Conservation (phyloP, 2,113 vertebrate genomes). For the Phalacrocorax carbo region DNA sequence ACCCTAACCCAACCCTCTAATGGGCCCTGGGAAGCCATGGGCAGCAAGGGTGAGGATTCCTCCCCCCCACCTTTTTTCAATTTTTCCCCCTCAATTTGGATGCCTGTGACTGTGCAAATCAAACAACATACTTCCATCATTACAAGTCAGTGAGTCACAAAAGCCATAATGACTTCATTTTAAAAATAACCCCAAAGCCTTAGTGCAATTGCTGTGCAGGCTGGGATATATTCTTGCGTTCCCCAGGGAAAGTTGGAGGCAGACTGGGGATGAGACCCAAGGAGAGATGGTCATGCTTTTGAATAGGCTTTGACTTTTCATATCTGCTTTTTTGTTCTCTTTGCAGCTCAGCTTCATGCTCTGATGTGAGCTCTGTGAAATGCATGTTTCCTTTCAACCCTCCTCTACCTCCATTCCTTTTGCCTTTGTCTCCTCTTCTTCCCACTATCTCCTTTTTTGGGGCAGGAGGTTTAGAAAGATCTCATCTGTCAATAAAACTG, state of each 20-base stretch:
- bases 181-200: conserved; percentile 46
- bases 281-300: not conserved
- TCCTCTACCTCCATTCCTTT: not conserved
- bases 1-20: not conserved
- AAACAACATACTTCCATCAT: conserved; percentile 19
- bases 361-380: not conserved
- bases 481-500: not conserved
- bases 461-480: not conserved
- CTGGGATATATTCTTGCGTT: not conserved
- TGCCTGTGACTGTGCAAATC: not conserved
- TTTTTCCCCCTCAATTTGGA: not conserved
- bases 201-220: not conserved
- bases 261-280: not conserved
- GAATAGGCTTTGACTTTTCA: conserved; percentile 6
- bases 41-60: not conserved
- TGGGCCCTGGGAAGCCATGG: not conserved
- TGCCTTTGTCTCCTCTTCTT: not conserved
- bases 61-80: not conserved
- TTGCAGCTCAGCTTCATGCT: not conserved
- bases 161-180: not conserved
- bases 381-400: not conserved
- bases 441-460: not conserved
- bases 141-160: conserved; percentile 36
- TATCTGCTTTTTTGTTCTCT: conserved; percentile 2
- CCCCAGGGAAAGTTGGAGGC: not conserved